Conservation (phyloP, 53 echinoderm and acorn worm genomes). For the Holothuria scabra region DNA sequence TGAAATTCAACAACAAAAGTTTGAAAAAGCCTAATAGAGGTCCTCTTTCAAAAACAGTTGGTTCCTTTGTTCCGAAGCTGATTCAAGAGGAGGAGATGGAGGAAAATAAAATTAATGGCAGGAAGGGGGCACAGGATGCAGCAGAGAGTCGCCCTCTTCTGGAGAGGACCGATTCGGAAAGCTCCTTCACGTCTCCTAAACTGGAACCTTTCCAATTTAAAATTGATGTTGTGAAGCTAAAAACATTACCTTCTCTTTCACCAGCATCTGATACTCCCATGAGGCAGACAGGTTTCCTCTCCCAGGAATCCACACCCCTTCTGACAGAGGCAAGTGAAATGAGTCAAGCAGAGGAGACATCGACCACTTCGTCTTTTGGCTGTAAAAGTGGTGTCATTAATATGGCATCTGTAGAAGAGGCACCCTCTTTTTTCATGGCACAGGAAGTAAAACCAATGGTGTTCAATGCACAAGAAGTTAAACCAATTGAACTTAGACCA, state of each 20-base stretch:
- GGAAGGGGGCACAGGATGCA: constrained; percentile 24
- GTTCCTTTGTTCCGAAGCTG: constrained; percentile 80
- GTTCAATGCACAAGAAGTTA: constrained; percentile 13
- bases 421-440: constrained; percentile 17
- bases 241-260: constrained; percentile 82
- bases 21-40: constrained; percentile 55
- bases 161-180: constrained; percentile 63
- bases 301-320: constrained; percentile 41
- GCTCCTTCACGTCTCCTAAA: constrained; percentile 72
- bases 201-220: constrained; percentile 91
- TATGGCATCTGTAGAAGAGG: constrained; percentile 31
- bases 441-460: constrained; percentile 42
- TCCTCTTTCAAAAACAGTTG: constrained; percentile 67
- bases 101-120: constrained; percentile 34
- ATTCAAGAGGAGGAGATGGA: constrained; percentile 90
- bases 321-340: constrained; percentile 36
- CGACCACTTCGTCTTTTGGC: background rate
- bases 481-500: constrained; percentile 20
- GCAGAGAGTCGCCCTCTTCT: constrained; percentile 51
- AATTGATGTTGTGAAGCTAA: constrained; percentile 88
- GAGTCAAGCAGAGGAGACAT: constrained; percentile 22
- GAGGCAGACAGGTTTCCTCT: constrained; percentile 19
- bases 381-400: constrained; percentile 26
- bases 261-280: constrained; percentile 49
- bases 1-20: constrained; percentile 52